These are phyloP conservation scores for Gnathonemus echidnorhynchus DNA, from an alignment of 2,113 vertebrate species.

Conservation along the genomic window DNA sequence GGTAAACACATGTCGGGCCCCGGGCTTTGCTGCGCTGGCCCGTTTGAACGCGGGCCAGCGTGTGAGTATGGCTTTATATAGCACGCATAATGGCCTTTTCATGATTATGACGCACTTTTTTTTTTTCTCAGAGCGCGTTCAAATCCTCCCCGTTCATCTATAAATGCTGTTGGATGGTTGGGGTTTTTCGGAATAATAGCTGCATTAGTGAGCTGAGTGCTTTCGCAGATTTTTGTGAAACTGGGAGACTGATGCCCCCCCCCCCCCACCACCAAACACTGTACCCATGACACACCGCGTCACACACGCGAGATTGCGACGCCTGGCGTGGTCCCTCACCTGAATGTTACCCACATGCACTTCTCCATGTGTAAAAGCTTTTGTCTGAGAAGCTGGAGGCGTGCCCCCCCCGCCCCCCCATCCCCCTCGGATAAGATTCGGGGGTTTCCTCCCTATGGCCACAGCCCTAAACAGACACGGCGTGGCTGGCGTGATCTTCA, in stretches of 20 bases:
- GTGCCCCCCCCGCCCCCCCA: not conserved
- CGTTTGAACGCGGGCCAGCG: conserved; percentile 62
- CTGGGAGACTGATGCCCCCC: not conserved
- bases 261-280: not conserved
- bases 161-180: not conserved
- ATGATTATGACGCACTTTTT: conserved; percentile 44
- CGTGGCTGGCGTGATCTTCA: conserved; percentile 36
- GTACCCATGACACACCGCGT: not conserved
- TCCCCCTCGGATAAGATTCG: not conserved
- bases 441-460: not conserved
- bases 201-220: not conserved
- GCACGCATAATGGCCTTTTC: conserved; percentile 48
- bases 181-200: not conserved
- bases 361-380: not conserved
- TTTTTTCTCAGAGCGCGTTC: not conserved
- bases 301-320: not conserved
- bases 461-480: conserved; percentile 31
- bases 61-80: conserved; percentile 51
- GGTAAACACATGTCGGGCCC: conserved; percentile 65
- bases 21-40: conserved; percentile 62
- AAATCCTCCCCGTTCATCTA: not conserved
- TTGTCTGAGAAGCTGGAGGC: not conserved
- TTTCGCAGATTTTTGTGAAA: not conserved
- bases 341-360: not conserved
- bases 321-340: not conserved